phyloP scores from a whole-genome alignment of 2,797 vertebrate species.

The Sciurus carolinensis region DNA sequence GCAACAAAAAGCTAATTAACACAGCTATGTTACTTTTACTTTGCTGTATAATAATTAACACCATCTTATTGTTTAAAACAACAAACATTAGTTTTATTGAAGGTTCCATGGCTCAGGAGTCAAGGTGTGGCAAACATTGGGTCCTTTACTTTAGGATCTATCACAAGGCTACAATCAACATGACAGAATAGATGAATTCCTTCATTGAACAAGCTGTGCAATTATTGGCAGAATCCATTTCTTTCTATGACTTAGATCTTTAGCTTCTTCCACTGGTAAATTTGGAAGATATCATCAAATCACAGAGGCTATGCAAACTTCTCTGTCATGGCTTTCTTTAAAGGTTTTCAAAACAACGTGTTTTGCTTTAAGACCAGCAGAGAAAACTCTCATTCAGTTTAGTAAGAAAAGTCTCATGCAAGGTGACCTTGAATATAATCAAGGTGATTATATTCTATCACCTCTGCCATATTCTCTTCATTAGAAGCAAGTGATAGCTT shows the following conservation, averaged over 20 bases:
- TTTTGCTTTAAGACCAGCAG: background rate
- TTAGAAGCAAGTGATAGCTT: background rate
- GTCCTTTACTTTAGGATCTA: background rate
- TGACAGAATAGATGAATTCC: background rate
- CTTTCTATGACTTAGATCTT: background rate
- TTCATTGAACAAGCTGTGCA: background rate
- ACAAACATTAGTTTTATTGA: background rate
- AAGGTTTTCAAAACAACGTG: background rate
- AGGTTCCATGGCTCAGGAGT: background rate
- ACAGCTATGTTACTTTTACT: background rate
- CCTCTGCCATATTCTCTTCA: background rate
- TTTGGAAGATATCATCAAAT: background rate
- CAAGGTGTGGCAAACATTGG: background rate
- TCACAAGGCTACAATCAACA: background rate
- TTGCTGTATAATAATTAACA: background rate
- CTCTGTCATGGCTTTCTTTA: background rate
- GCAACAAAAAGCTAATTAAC: too few relatives aligned
- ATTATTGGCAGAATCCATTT: background rate
- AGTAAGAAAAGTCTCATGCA: background rate
- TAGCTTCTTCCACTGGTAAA: background rate
- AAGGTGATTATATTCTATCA: background rate
- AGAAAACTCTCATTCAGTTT: background rate
- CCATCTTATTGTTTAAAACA: conserved; percentile 6
- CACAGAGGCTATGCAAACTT: background rate
- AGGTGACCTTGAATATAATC: background rate